Evolutionary conservation across 2,888 invertebrate species (phyloP), one percentile per base, ranked within the genome.

Genomic region (Ellobium chinense): DNA sequence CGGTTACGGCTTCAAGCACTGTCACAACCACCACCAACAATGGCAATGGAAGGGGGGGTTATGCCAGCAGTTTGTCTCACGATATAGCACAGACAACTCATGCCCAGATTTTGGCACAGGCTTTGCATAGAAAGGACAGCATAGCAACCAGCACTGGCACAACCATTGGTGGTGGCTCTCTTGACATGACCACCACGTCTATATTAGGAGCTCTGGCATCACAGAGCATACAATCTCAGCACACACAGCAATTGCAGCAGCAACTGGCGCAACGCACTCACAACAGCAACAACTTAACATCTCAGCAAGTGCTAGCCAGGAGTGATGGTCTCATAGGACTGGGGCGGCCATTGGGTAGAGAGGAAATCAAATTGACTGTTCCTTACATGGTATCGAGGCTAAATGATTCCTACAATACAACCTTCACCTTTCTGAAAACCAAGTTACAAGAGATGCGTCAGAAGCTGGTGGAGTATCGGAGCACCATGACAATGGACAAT

Each of bases 311-410:
- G 4, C 80, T 81, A 12, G 78, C 76, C 3, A 60, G 82, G 56
- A 82, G 76, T 14, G 76, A 77, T 29, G 58, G 34, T 37, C 27
- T 79, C 34, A 29, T 18, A 56, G 60, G 54, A 34, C 66, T 78
- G 39, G 74, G 37, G 9, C 78, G 78, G 9, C 68, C 74, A 27
- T 18, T 77, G 34, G 82, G 85, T 36, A 88, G 88, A 75, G 91
- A 91, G 60, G 90, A 89, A 56, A 85, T 86, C 5, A 86, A 88
- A 69, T 84, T 89, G 31, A 88, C 89, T 5, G 85, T 89, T 65
- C 88, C 89, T 4, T 85, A 87, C 56, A 85, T 91, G 80, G 88
- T 87, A n/a, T 86, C 86, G 68, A 88, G 87, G 80, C 88, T 91
- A 79, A 87, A 89, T 31, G 89, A 90, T 76, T 88, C 91, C 34